phyloP scores from a whole-genome alignment of 2,797 vertebrate species.

The Paedocypris micromegethes region DNA sequence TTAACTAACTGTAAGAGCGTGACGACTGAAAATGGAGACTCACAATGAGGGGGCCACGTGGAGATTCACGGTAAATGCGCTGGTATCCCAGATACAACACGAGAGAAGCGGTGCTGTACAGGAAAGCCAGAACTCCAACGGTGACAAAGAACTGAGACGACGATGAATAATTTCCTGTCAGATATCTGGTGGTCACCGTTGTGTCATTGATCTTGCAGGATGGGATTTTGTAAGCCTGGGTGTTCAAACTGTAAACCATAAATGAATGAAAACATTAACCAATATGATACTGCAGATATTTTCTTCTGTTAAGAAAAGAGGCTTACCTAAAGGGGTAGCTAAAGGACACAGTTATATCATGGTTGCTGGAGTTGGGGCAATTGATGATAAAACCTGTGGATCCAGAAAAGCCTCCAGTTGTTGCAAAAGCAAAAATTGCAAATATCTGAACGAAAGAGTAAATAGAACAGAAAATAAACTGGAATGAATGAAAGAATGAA shows the following conservation, averaged over 20 bases:
- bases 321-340: conserved; percentile 79
- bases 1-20: conserved; percentile 1
- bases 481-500: neutral
- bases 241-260: conserved; percentile 69
- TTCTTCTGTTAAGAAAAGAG: neutral
- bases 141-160: conserved; percentile 85
- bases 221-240: conserved; percentile 67
- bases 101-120: conserved; percentile 80
- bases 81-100: conserved; percentile 85
- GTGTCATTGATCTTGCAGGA: conserved; percentile 56
- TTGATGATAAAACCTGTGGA: conserved; percentile 63
- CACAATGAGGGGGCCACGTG: conserved; percentile 76
- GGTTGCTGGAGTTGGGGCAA: conserved; percentile 48
- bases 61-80: conserved; percentile 73
- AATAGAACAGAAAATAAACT: neutral
- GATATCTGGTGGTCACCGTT: neutral
- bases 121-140: conserved; percentile 83
- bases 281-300: neutral
- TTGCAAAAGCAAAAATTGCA: conserved; percentile 88
- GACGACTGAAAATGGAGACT: conserved; percentile 48
- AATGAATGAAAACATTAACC: neutral
- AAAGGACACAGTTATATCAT: conserved; percentile 62
- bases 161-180: conserved; percentile 79
- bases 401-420: conserved; percentile 80
- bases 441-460: conserved; percentile 72